Evolutionary conservation across 2,888 invertebrate species (phyloP).

Genomic region (Geophilus truncorum): DNA sequence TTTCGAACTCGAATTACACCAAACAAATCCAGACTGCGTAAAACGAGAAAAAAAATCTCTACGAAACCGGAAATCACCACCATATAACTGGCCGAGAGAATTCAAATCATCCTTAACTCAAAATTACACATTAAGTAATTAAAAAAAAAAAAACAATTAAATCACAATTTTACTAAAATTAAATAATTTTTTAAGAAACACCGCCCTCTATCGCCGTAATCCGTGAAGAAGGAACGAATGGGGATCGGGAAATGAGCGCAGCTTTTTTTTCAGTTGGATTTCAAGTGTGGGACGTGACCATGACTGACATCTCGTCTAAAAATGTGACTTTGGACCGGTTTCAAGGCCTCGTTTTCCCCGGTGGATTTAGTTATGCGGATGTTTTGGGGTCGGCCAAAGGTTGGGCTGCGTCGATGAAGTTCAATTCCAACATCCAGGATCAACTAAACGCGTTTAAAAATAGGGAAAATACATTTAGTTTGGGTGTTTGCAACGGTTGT

Average conservation of each 20-base stretch:
- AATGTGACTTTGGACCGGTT: constrained; percentile 70
- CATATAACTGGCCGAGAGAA: constrained; percentile 53
- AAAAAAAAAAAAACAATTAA: background rate
- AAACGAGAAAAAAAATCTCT: constrained; percentile 70
- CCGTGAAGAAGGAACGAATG: constrained; percentile 94
- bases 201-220: constrained; percentile 76
- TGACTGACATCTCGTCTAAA: constrained; percentile 77
- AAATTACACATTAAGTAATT: background rate
- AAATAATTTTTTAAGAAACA: background rate
- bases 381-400: constrained; percentile 94
- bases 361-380: constrained; percentile 99
- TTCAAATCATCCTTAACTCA: constrained; percentile 47
- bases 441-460: constrained; percentile 72
- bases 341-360: constrained; percentile 88
- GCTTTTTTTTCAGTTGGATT: constrained; percentile 78
- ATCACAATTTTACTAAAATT: too few species aligned
- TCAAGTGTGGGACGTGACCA: constrained; percentile 88
- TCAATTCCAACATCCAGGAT: constrained; percentile 65
- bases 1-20: constrained; percentile 77
- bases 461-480: constrained; percentile 75
- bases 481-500: constrained; percentile 98
- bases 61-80: constrained; percentile 62
- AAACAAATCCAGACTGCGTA: constrained; percentile 74
- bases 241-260: constrained; percentile 93
- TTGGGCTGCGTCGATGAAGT: constrained; percentile 89